Base-by-base conservation (phyloP, 2,888 invertebrate genomes). In the Heteromurus nitidus region DNA sequence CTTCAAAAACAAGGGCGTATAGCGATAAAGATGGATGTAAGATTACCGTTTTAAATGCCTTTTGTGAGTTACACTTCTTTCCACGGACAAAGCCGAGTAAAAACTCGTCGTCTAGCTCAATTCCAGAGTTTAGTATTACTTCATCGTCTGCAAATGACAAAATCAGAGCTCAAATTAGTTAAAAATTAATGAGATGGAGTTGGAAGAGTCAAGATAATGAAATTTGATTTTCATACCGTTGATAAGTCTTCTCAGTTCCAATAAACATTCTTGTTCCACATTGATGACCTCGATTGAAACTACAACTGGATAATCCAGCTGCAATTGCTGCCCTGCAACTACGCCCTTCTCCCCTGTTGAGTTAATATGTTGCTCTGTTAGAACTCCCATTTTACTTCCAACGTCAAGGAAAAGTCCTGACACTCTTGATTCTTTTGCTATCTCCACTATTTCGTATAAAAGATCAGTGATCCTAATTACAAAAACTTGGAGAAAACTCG, bases 11-110 rank as follows among this genome's bases (percentile, higher is more conserved):
- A n/a, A n/a, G n/a, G n/a, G n/a, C n/a, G n/a, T n/a, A n/a, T 36
- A 36, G 5, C 36, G 7, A 36, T 7, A 50, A 50, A 7, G 50
- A 50, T 36, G 36, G 26, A 1, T 30, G 24, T 20, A 58, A 58
- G n/a, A 24, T 68, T 68, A 76, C 76, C 44, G 24, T 18, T 24
- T 44, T 69, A 42, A 69, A 62, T 2, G 77, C 77, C 26, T 77
- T 77, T 24, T 77, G 26, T n/a, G 18, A 13, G 18, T 77, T 47
- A 36, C 69, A 69, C 22, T 18, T 47, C 50, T 50, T 62, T 1
- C 77, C 77, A n/a, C 69, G 62, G 20, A 69, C 69, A 36, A 77
- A 77, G 1, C 69, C 77, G 1, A 77, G 26, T 11, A 77, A 69
- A 50, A 77, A 69, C 13, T 69, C 77, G n/a, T 77, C 77, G 16